These are phyloP conservation scores for Drosophila villosipedis DNA, from an alignment of 2,888 invertebrate genomes.

Conservation along the genomic window DNA sequence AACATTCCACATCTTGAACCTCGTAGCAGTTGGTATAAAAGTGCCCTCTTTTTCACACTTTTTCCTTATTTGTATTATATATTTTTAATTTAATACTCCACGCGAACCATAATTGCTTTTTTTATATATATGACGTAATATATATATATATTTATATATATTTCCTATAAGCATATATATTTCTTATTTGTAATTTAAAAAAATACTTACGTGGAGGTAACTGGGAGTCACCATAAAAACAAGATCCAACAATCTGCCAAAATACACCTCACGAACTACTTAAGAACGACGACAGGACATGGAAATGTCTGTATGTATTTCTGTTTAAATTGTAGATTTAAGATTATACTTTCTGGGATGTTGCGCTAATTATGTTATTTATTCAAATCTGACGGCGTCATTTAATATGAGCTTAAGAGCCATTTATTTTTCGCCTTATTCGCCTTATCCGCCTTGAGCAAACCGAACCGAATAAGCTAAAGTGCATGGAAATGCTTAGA, in stretches of 20 bases:
- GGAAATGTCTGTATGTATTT: background rate
- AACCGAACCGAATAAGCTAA: conserved; percentile 40
- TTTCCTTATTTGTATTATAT: no score
- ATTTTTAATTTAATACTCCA: no score
- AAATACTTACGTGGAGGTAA: background rate
- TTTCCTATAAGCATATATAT: background rate
- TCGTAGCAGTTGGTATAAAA: no score
- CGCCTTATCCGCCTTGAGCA: conserved; percentile 43
- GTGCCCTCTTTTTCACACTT: no score
- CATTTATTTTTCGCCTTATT: conserved; percentile 56
- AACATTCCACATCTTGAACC: background rate
- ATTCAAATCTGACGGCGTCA: conserved; percentile 42
- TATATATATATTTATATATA: background rate
- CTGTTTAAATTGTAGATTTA: background rate
- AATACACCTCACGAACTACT: background rate
- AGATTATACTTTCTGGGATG: background rate
- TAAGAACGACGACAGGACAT: background rate
- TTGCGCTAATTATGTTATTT: conserved; percentile 43
- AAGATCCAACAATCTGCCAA: background rate
- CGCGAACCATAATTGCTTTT: background rate
- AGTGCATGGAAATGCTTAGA: conserved; percentile 44
- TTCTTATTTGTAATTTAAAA: background rate
- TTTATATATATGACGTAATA: background rate
- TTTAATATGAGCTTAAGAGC: conserved; percentile 60
- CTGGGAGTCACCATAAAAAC: background rate